Percentiles rank a stretch among this genome's conserved stretches.
These are phyloP conservation scores for Natator depressus DNA, from an alignment of 2,113 vertebrate species.

Conservation along the genomic window DNA sequence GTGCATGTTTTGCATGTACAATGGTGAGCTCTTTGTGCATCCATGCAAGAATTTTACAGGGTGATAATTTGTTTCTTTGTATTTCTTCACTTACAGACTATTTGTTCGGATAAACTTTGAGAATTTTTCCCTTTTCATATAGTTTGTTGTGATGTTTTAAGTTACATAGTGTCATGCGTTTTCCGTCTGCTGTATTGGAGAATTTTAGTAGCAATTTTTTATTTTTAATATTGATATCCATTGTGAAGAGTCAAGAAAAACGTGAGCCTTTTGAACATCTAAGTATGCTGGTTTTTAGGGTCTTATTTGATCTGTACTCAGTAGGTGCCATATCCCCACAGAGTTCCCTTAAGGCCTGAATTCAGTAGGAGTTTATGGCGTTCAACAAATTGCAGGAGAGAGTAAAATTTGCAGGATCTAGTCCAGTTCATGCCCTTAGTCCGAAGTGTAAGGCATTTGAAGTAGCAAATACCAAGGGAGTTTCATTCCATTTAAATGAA, in stretches of 20 bases:
- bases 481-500: neutral
- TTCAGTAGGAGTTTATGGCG: neutral
- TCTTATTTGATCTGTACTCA: neutral
- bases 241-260: neutral
- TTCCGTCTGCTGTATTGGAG: too few relatives aligned
- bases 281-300: neutral
- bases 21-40: neutral
- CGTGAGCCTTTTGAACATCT: neutral
- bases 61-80: neutral
- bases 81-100: neutral
- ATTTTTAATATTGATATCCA: neutral
- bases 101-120: neutral
- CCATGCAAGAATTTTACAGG: neutral
- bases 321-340: neutral
- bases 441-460: neutral
- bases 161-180: too few relatives aligned
- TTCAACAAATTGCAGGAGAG: neutral
- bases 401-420: neutral
- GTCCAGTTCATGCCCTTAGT: neutral
- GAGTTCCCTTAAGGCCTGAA: neutral
- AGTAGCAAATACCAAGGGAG: neutral
- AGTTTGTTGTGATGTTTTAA: neutral
- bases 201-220: too few relatives aligned
- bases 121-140: too few relatives aligned
- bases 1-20: rapidly evolving